Percentiles rank a stretch among this genome's conserved stretches.
These are phyloP conservation scores for Chymomyza amoena DNA, from an alignment of 2,888 invertebrate species.

Conservation along the genomic window DNA sequence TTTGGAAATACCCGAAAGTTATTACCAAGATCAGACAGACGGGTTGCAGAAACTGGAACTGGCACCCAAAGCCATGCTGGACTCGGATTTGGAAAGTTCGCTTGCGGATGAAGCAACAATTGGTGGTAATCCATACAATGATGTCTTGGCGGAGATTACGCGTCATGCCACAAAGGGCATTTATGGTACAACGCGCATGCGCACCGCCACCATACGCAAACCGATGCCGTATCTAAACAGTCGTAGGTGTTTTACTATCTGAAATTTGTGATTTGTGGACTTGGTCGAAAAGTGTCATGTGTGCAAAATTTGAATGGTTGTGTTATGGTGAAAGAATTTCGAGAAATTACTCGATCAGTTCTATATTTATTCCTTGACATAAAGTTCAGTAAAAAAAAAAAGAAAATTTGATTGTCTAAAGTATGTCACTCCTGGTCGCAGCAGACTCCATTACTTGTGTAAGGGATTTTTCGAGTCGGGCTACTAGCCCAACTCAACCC, in stretches of 20 bases:
- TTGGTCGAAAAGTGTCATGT: not conserved
- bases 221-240: conserved; percentile 75
- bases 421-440: too few relatives aligned
- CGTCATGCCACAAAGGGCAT: conserved; percentile 59
- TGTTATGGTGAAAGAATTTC: not conserved
- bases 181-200: conserved; percentile 70
- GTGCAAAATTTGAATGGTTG: not conserved
- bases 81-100: conserved; percentile 47
- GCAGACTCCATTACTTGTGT: too few relatives aligned
- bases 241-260: conserved; percentile 59
- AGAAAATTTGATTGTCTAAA: too few relatives aligned
- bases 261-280: not conserved
- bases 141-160: conserved; percentile 51
- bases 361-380: too few relatives aligned
- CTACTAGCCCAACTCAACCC: too few relatives aligned
- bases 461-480: too few relatives aligned
- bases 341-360: too few relatives aligned
- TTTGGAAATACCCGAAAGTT: conserved; percentile 74
- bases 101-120: conserved; percentile 21
- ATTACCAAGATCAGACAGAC: conserved; percentile 33
- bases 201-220: conserved; percentile 74
- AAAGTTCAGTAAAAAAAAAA: too few relatives aligned
- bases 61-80: conserved; percentile 44
- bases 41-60: not conserved
- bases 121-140: conserved; percentile 3